These are phyloP conservation scores for Osedax frankpressi DNA, from an alignment of 2,888 invertebrate genomes.

Conservation along the genomic window DNA sequence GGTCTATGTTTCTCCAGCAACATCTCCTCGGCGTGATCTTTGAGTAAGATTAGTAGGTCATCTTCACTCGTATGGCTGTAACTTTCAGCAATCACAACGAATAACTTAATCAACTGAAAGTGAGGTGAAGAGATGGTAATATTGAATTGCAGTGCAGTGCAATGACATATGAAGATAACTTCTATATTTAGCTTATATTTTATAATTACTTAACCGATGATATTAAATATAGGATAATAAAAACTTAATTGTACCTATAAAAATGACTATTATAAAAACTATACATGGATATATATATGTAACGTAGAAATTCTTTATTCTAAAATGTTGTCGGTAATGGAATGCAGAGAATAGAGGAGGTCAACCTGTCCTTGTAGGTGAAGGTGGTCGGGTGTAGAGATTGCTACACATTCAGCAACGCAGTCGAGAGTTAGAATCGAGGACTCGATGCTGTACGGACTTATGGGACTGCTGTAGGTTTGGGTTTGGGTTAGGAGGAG, in stretches of 20 bases:
- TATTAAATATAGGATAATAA: too few species aligned
- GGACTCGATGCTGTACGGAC: conserved; percentile 50
- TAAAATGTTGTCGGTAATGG: not conserved
- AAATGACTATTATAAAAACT: too few species aligned
- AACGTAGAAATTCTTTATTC: not conserved
- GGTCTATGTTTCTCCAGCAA: conserved; percentile 50
- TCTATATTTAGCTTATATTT: too few species aligned
- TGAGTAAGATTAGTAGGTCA: conserved; percentile 39
- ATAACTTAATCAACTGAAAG: conserved; percentile 47
- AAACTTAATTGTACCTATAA: too few species aligned
- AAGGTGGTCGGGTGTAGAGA: conserved; percentile 45
- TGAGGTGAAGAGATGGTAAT: too few species aligned
- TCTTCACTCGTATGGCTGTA: conserved; percentile 33
- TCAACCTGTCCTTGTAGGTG: conserved; percentile 13
- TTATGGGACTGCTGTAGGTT: conserved; percentile 45
- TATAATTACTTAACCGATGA: too few species aligned
- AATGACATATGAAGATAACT: too few species aligned
- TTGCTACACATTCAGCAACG: conserved; percentile 48
- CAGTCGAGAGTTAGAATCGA: conserved; percentile 48
- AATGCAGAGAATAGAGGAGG: not conserved
- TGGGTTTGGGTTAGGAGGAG: too few species aligned
- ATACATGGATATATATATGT: not conserved
- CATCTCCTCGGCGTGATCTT: conserved; percentile 43
- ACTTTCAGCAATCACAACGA: conserved; percentile 41
- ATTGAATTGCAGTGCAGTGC: too few species aligned